Evolutionary conservation across 1,140 invertebrate species (phyloP).

Genomic region (Rhizoglyphus robini): DNA sequence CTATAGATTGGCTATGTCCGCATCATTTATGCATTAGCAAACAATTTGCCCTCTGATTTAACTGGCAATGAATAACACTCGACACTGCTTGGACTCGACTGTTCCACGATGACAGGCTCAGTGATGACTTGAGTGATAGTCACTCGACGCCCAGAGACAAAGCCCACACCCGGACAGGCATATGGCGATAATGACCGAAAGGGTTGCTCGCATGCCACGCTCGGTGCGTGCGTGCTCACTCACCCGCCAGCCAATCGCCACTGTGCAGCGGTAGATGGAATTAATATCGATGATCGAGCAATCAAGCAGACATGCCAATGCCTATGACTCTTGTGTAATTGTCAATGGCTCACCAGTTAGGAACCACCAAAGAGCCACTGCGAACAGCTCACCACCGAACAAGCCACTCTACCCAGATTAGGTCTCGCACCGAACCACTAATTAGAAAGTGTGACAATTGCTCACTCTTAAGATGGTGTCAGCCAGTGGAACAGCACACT

Average conservation of each 20-base stretch:
- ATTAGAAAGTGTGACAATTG: no score
- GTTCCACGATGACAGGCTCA: not conserved
- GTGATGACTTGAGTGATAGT: constrained; percentile 5
- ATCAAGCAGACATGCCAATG: no score
- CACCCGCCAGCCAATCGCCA: no score
- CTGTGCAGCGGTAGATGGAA: not conserved
- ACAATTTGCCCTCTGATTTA: not conserved
- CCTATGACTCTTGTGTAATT: no score
- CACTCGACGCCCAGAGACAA: not conserved
- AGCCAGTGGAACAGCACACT: no score
- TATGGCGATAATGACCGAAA: constrained; percentile 4
- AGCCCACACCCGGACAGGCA: not conserved
- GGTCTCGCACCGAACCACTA: no score
- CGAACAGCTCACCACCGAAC: no score
- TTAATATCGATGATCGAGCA: not conserved
- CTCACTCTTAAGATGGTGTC: no score
- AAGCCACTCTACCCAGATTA: no score
- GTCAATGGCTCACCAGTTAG: no score
- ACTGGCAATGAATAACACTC: not conserved
- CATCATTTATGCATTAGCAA: constrained; percentile 15
- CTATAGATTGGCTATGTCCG: not conserved
- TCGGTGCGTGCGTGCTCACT: not conserved
- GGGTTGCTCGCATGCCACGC: not conserved
- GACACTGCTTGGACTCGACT: not conserved
- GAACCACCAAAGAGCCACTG: no score